Percentiles rank a stretch among this genome's conserved stretches.
These are phyloP conservation scores for Pseudococcus jackbeardsleyi DNA, from an alignment of 2,888 invertebrate species.

Conservation along the genomic window DNA sequence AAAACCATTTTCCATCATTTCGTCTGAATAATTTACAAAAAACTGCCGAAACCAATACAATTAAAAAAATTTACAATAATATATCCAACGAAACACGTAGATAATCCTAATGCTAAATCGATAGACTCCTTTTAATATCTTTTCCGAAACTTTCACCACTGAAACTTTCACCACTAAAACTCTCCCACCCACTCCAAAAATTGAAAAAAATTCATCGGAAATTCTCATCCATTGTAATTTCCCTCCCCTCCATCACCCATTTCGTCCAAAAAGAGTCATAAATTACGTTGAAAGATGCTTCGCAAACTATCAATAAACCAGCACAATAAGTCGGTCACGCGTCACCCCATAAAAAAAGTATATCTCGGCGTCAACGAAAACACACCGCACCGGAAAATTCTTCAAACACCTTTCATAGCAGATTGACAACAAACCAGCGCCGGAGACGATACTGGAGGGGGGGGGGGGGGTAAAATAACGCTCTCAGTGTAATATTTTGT, in stretches of 20 bases:
- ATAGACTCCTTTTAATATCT: too few species aligned
- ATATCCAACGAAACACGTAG: too few species aligned
- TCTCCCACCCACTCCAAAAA: too few species aligned
- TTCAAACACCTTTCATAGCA: neutral
- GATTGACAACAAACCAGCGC: neutral
- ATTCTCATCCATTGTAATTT: neutral
- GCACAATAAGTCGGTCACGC: neutral
- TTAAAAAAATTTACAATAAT: too few species aligned
- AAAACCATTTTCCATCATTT: too few species aligned
- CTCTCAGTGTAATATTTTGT: neutral
- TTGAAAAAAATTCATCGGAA: neutral
- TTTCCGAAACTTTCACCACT: too few species aligned
- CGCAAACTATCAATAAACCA: neutral
- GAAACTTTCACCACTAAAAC: too few species aligned
- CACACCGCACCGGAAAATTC: neutral
- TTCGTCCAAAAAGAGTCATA: neutral
- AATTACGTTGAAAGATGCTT: neutral
- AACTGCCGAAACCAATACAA: too few species aligned
- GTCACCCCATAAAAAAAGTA: neutral
- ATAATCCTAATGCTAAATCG: too few species aligned
- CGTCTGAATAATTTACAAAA: too few species aligned
- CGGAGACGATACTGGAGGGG: too few species aligned
- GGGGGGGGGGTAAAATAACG: too few species aligned
- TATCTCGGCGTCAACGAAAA: neutral
- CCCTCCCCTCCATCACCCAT: neutral